These are phyloP conservation scores for silkworm (Bombyx mori) DNA, from an alignment of 1,140 invertebrate genomes.

Conservation along the genomic window ASM3026992v2 NC_085116.1:11546001-11546500, in stretches of 20 bases:
- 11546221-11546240: background rate
- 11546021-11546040: conserved; percentile 57
- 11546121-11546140: conserved; percentile 7
- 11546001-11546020: conserved; percentile 36
- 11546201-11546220: conserved; percentile 20
- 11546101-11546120: conserved; percentile 52
- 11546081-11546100: conserved; percentile 36
- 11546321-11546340: conserved; percentile 67
- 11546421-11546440: conserved; percentile 37
- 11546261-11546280: conserved; percentile 44
- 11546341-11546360: conserved; percentile 68
- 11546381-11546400: conserved; percentile 61
- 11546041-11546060: conserved; percentile 34
- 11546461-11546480: conserved; percentile 32
- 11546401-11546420: conserved; percentile 48
- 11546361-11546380: conserved; percentile 61
- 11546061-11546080: conserved; percentile 32
- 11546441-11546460: conserved; percentile 22
- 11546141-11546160: no score
- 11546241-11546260: conserved; percentile 22
- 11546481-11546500: conserved; percentile 44
- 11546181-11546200: conserved; percentile 5
- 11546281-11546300: conserved; percentile 32
- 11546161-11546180: no score
- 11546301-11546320: conserved; percentile 59